Evolutionary conservation across 2,797 vertebrate species (phyloP).

Genomic region (Limosa lapponica): DNA sequence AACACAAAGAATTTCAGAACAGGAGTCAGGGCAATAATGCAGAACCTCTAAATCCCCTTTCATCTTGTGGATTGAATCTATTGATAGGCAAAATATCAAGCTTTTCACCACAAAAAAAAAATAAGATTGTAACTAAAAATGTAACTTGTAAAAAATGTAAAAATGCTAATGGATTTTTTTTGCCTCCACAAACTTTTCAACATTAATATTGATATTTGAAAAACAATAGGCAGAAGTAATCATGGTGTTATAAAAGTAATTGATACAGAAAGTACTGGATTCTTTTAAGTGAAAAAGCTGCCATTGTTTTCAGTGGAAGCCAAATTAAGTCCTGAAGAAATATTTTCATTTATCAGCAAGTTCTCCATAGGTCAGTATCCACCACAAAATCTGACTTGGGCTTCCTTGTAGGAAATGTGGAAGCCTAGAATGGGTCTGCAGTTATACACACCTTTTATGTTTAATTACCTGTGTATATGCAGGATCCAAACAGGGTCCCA

Average conservation of each 20-base stretch:
- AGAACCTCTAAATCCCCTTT: not conserved
- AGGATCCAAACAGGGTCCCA: not conserved
- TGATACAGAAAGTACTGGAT: not conserved
- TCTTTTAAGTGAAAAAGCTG: not conserved
- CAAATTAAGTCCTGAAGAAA: not conserved
- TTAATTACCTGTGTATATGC: not conserved
- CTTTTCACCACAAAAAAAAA: not conserved
- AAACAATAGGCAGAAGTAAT: not conserved
- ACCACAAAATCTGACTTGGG: not conserved
- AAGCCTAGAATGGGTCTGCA: not conserved
- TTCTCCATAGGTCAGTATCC: not conserved
- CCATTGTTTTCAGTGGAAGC: not conserved
- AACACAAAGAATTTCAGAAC: not conserved
- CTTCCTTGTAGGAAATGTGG: not conserved
- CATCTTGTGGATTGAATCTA: not conserved
- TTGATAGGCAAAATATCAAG: not conserved
- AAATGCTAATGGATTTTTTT: not conserved
- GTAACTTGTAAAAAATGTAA: not conserved
- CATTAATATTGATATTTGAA: not conserved
- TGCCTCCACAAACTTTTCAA: not conserved
- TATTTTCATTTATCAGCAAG: not conserved
- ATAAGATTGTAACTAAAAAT: not conserved
- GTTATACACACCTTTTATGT: rapidly evolving
- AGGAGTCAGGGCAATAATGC: not conserved
- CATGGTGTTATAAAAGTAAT: not conserved